These are phyloP conservation scores for Tenualosa thibaudeaui DNA, from an alignment of 2,797 vertebrate genomes.

Conservation along the genomic window DNA sequence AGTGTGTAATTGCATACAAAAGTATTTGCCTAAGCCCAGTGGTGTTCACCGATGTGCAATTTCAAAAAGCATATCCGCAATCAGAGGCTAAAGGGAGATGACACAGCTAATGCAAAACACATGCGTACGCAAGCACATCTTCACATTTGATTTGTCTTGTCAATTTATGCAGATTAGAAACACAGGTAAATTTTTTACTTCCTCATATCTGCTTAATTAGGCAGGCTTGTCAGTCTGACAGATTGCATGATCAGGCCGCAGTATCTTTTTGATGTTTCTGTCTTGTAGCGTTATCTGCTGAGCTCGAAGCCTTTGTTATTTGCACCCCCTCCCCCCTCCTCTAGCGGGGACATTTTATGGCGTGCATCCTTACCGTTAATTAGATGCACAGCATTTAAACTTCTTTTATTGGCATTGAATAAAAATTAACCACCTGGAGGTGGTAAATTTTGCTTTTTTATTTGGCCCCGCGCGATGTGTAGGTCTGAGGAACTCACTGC, in stretches of 20 bases:
- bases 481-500: not conserved
- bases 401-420: conserved; percentile 14
- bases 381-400: conserved; percentile 14
- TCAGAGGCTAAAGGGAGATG: not conserved
- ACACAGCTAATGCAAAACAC: not conserved
- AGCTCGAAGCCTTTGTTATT: not conserved
- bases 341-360: not conserved
- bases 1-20: not conserved
- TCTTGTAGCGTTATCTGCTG: not conserved
- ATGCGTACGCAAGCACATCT: conserved; percentile 35
- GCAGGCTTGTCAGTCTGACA: conserved; percentile 26
- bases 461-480: not conserved
- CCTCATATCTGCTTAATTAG: conserved; percentile 65
- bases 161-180: conserved; percentile 53
- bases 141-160: conserved; percentile 47
- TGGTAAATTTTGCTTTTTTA: not conserved
- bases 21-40: not conserved
- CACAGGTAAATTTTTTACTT: conserved; percentile 52
- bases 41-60: not conserved
- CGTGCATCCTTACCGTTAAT: conserved; percentile 4
- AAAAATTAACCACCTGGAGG: conserved; percentile 20
- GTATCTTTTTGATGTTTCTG: not conserved
- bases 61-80: not conserved
- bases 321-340: not conserved
- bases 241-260: not conserved